phyloP scores from a whole-genome alignment of 2,113 vertebrate genomes.

The Desmodus rotundus region DNA sequence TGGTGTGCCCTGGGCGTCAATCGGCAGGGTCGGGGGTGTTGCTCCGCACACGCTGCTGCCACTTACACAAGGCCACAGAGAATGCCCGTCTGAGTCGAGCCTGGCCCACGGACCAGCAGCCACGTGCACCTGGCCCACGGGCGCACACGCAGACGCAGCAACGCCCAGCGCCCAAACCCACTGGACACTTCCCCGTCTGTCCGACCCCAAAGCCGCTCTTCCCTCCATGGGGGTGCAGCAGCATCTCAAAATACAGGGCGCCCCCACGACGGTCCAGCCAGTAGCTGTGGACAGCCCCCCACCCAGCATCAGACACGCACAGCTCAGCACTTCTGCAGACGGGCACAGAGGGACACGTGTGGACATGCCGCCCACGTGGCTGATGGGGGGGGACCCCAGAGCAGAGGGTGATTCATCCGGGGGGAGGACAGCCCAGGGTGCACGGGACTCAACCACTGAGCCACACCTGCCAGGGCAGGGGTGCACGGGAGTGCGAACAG shows the following conservation, averaged over 20 bases:
- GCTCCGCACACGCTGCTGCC: neutral
- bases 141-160: neutral
- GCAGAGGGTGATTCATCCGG: neutral
- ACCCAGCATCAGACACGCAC: no score
- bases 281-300: neutral
- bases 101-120: neutral
- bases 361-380: neutral
- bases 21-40: neutral
- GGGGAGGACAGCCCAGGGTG: neutral
- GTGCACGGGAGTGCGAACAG: neutral
- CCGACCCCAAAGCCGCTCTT: neutral
- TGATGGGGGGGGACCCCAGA: neutral
- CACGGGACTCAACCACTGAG: neutral
- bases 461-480: neutral
- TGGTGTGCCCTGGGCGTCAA: rapidly evolving
- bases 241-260: neutral
- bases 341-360: rapidly evolving
- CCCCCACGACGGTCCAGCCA: neutral
- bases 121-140: no score
- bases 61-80: neutral
- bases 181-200: neutral
- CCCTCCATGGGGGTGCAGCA: neutral
- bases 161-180: neutral
- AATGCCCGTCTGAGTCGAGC: neutral
- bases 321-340: neutral